Base-by-base conservation (phyloP, 2,888 invertebrate genomes). In the Agrochola macilenta region DNA sequence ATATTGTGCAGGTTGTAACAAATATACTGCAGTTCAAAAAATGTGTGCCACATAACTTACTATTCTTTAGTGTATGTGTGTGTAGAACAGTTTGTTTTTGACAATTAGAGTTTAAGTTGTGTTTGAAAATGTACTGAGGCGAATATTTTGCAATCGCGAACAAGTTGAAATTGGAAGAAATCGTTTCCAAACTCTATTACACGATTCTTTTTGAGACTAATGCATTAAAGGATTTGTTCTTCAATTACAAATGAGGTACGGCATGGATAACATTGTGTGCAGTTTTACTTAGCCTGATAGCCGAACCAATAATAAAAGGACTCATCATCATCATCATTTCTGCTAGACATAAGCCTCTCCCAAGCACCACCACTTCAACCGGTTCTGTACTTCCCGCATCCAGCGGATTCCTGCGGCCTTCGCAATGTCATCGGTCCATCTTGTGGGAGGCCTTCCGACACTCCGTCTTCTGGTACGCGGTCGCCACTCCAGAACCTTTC, bases 11-110 rank as follows among this genome's bases (percentile, higher is more conserved):
- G 23, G 8, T 14, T 54, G 39, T 49, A 12, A 57, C 54, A 61
- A 82, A 66, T 30, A 49, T 60, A 39, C 14, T 30, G 64, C 64
- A 65, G n/a, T 83, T 0, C 17, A 3, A 78, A 80, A 83, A 82
- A 60, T 46, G 52, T 69, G 77, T 54, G n/a, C 5, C 14, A 30
- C 39, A 43, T 20, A 54, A 74, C 82, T 65, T 57, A 60, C 46
- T 23, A 17, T 54, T 73, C 74, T 39, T 35, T 30, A 7, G 23
- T 43, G 43, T 43, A 43, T n/a, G 35, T 30, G 52, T 49, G 35
- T 35, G 35, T 35, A 49, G 17, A 66, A 39, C 39, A 23, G n/a
- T 65, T 77, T 65, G 57, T 57, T 64, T 78, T 77, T 54, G n/a
- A 60, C 58, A 54, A 20, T 54, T 52, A 12, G 12, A 26, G 49